Conservation (phyloP, 2,113 vertebrate species). For the Apodemus sylvaticus region DNA sequence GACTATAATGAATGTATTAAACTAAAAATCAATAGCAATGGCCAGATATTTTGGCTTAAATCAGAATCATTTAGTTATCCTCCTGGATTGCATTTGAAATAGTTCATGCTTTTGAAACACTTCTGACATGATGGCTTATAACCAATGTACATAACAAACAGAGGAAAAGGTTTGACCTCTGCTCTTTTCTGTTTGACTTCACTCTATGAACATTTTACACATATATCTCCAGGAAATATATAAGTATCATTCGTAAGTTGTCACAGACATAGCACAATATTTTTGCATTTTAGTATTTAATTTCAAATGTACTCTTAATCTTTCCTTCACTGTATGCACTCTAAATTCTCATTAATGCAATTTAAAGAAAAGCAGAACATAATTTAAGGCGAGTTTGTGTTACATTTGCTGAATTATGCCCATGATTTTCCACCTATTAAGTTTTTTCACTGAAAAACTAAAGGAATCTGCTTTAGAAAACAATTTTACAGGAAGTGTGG, state of each 20-base stretch:
- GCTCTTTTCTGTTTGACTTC: background rate
- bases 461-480: background rate
- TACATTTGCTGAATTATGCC: background rate
- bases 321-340: background rate
- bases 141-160: background rate
- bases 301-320: background rate
- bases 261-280: background rate
- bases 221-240: background rate
- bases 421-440: background rate
- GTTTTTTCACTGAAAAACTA: background rate
- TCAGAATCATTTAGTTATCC: background rate
- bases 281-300: background rate
- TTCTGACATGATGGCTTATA: background rate
- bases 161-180: background rate
- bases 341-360: background rate
- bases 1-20: background rate
- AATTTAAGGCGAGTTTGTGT: background rate
- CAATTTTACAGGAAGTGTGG: background rate
- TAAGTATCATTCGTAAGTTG: background rate
- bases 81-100: background rate
- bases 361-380: background rate
- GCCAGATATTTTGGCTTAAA: background rate
- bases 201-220: background rate
- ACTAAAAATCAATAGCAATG: background rate
- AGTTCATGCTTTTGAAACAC: rapidly evolving